Evolutionary conservation across 2,797 vertebrate genomes (phyloP).

Genomic region (Peromyscus melanophrys): DNA sequence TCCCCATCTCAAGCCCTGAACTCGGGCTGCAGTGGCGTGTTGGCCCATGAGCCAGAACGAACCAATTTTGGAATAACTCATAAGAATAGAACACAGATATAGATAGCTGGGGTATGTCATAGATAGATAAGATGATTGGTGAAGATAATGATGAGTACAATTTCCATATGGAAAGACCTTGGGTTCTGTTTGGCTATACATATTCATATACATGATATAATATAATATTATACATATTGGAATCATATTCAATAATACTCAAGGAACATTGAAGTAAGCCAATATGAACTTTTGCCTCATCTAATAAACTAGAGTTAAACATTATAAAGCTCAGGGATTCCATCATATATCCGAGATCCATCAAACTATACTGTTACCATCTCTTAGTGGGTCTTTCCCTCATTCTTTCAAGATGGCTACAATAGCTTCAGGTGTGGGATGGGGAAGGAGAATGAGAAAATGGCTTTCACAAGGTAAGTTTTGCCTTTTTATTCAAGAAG

Average conservation of each 20-base stretch:
- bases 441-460: neutral
- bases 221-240: neutral
- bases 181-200: neutral
- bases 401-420: neutral
- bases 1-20: neutral
- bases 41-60: neutral
- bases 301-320: neutral
- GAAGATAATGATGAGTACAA: neutral
- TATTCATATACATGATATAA: neutral
- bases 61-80: neutral
- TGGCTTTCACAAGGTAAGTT: neutral
- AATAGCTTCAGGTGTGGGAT: neutral
- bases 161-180: neutral
- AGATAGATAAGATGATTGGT: neutral
- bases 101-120: neutral
- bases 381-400: neutral
- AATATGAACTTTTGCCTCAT: neutral
- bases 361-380: neutral
- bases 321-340: neutral
- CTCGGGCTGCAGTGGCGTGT: neutral
- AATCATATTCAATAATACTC: neutral
- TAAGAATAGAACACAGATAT: neutral
- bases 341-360: neutral
- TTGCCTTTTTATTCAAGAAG: conserved; percentile 35
- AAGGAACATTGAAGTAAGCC: neutral